A percentile compares a stretch with the other conserved stretches of the same genome.
phyloP scores from a whole-genome alignment of 2,797 vertebrate species.

The Cuniculus paca region DNA sequence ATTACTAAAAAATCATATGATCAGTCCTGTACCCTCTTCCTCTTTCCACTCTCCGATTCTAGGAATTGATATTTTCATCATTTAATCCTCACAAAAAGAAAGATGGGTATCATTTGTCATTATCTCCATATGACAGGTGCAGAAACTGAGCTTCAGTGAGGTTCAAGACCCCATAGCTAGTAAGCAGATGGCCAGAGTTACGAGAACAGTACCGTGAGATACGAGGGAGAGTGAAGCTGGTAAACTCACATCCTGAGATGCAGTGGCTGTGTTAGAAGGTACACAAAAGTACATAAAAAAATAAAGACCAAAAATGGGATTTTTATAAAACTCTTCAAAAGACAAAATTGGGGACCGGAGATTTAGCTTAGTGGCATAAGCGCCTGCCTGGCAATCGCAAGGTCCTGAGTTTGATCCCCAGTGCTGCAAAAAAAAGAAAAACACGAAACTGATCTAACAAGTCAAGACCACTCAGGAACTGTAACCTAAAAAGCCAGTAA shows the following conservation, averaged over 20 bases:
- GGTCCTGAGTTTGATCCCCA: too few species aligned
- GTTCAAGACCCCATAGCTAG: not conserved
- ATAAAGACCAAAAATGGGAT: not conserved
- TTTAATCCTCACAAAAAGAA: conserved; percentile 30
- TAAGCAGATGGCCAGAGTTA: not conserved
- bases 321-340: conserved; percentile 58
- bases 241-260: conserved; percentile 15
- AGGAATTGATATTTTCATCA: conserved; percentile 5
- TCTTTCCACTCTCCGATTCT: not conserved
- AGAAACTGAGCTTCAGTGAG: conserved; percentile 4
- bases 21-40: not conserved
- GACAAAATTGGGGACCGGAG: too few species aligned
- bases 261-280: not conserved
- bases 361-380: too few species aligned
- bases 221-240: not conserved
- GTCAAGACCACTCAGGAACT: conserved; percentile 8
- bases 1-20: not conserved
- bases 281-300: conserved; percentile 32
- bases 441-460: not conserved
- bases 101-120: not conserved
- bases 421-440: too few species aligned
- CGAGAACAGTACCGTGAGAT: conserved; percentile 29
- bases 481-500: conserved; percentile 15
- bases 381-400: too few species aligned
- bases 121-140: not conserved